Percentiles rank a stretch among this genome's conserved stretches.
phyloP scores from a whole-genome alignment of 2,113 vertebrate genomes.

The Motacilla alba region DNA sequence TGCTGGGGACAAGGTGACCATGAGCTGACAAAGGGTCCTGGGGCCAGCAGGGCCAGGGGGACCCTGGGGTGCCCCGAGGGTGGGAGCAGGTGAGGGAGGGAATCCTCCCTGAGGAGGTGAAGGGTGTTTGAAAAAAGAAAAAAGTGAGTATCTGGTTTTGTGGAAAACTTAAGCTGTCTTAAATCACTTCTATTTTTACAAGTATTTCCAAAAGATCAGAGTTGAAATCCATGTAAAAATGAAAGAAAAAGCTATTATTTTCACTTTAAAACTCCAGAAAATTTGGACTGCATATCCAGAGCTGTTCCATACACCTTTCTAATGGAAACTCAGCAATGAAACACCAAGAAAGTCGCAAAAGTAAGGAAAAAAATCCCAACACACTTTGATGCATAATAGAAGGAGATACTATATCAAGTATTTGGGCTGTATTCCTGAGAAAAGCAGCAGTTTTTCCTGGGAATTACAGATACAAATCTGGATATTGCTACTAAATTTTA shows the following conservation, averaged over 20 bases:
- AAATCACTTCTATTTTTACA: background rate
- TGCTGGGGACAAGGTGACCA: background rate
- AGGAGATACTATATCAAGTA: background rate
- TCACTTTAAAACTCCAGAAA: background rate
- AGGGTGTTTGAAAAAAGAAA: background rate
- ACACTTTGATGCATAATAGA: fast-evolving
- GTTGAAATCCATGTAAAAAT: background rate
- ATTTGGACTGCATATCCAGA: background rate
- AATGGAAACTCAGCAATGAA: background rate
- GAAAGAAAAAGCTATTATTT: background rate
- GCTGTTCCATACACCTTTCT: background rate
- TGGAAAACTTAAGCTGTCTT: background rate
- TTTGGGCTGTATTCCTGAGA: background rate
- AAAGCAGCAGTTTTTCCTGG: background rate
- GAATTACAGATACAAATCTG: fast-evolving
- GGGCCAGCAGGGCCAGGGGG: background rate
- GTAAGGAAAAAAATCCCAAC: background rate
- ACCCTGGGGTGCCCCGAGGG: background rate
- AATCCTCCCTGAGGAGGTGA: background rate
- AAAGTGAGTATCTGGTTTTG: background rate
- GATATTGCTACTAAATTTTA: background rate
- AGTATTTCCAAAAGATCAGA: background rate
- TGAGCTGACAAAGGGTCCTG: background rate
- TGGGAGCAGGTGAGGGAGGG: background rate
- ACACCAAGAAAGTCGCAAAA: background rate